Evolutionary conservation across 2,888 invertebrate species (phyloP), one percentile per base, ranked within the genome.

Genomic region (Selenia dentaria): DNA sequence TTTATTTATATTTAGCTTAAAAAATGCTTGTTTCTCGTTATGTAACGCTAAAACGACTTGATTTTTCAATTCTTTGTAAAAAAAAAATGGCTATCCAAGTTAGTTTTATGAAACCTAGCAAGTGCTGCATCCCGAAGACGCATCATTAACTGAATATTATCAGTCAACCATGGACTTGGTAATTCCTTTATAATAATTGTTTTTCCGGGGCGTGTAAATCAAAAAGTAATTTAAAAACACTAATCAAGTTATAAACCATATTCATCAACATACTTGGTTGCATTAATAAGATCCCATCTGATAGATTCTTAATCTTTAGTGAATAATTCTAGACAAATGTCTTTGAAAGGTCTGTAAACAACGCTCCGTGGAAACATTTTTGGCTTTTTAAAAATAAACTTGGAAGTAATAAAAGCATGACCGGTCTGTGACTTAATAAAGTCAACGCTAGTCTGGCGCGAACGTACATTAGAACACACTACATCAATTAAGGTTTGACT

Each of bases 1-100:
- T 1, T 8, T 3, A 13, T 11, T 29, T 9, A 24, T 27, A 35
- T 18, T 28, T 36, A 42, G 27, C 33, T 41, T 22, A 41, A 51
- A 39, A 45, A 47, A 36, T 20, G 37, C 43, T 27, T 35, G 22
- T 24, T 28, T 38, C 14, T 37, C 37, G 1, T 16, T 9, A 11
- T 18, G 16, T 9, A 37, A 13, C 2, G 35, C 37, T 10, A 14
- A 3, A 37, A 3, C n/a, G 3, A 39, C 38, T 24, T 27, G 10
- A 11, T 3, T 27, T n/a, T n/a, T n/a, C n/a, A n/a, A n/a, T n/a
- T n/a, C n/a, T n/a, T n/a, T n/a, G n/a, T n/a, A n/a, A n/a, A n/a
- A n/a, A n/a, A n/a, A n/a, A n/a, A n/a, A n/a, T n/a, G n/a, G n/a
- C n/a, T n/a, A n/a, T n/a, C n/a, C n/a, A n/a, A n/a, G n/a, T n/a